Base-by-base conservation (phyloP, 1,140 invertebrate genomes). In the Thrips palmi region DNA sequence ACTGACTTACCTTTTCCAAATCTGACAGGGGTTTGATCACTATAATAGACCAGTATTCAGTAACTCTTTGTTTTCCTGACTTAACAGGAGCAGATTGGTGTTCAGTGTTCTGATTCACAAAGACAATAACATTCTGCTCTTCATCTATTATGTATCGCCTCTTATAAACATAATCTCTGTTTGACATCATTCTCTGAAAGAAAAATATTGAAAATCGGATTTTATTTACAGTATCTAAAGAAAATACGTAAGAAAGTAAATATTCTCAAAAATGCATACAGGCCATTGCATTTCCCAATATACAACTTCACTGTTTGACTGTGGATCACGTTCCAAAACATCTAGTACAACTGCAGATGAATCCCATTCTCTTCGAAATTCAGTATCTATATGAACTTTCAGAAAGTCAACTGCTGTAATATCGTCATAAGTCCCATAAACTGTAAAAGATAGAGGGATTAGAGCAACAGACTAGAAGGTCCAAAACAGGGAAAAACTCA, bases 211-310 rank as follows among this genome's bases (percentile, higher is more conserved):
- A 31, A 39, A 46, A 35, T 18, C n/a, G 15, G 6, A 14, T 25
- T 18, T 19, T 18, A 17, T 43, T 37, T 35, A 40, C n/a, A n/a
- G n/a, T n/a, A n/a, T n/a, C n/a, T n/a, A 33, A 28, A 32, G 17
- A 40, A 36, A 18, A 21, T 28, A 20, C 32, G 42, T 39, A 15
- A 3, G 23, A 22, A 12, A 31, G 7, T 19, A 10, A 11, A 27
- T 15, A 11, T 11, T 19, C 19, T 34, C 19, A 20, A 33, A 19
- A 24, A 34, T 39, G 63, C 67, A 65, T 57, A 80, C 75, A 45
- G 84, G 83, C 79, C 82, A 87, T 42, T 74, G 60, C 56, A 84
- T 79, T 60, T 86, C 82, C 83, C 83, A 89, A 50, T 87, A 84
- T 34, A 87, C 64, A 18, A 86, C 56, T 56, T 85, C 79, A 34